phyloP scores from a whole-genome alignment of 2,113 vertebrate species.

The Phaethon lepturus region DNA sequence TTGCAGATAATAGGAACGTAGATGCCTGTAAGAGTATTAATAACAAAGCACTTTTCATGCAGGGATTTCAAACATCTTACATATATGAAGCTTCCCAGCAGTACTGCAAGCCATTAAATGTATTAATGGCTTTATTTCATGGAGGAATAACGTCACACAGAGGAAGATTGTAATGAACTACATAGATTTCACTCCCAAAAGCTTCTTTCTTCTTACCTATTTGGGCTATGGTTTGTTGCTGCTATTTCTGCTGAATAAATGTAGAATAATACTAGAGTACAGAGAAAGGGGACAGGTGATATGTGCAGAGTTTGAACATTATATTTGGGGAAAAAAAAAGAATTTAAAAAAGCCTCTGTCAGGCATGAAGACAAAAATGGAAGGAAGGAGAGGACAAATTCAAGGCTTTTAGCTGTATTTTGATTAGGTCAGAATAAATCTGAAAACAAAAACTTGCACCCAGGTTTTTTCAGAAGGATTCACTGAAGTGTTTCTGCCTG shows the following conservation, averaged over 20 bases:
- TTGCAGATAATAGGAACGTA: neutral
- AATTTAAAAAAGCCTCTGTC: neutral
- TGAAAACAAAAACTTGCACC: neutral
- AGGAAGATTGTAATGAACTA: neutral
- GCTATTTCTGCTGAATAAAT: neutral
- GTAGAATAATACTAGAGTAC: neutral
- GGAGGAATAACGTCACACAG: neutral
- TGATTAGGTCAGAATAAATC: neutral
- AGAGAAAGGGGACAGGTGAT: neutral
- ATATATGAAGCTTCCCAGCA: slow-evolving; percentile 32
- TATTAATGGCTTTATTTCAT: slow-evolving; percentile 14
- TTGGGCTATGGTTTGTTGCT: neutral
- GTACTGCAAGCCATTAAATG: slow-evolving; percentile 5
- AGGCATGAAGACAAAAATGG: neutral
- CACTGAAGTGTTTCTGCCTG: neutral
- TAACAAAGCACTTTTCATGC: slow-evolving; percentile 20
- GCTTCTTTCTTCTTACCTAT: neutral
- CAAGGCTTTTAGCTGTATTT: neutral
- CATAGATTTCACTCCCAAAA: neutral
- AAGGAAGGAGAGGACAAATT: neutral
- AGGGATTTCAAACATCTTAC: neutral
- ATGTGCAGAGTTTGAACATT: neutral
- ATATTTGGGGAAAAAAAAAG: neutral
- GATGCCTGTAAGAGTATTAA: neutral
- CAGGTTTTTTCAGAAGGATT: neutral